phyloP scores from a whole-genome alignment of 2,888 invertebrate genomes.

The Synanthedon tipuliformis region DNA sequence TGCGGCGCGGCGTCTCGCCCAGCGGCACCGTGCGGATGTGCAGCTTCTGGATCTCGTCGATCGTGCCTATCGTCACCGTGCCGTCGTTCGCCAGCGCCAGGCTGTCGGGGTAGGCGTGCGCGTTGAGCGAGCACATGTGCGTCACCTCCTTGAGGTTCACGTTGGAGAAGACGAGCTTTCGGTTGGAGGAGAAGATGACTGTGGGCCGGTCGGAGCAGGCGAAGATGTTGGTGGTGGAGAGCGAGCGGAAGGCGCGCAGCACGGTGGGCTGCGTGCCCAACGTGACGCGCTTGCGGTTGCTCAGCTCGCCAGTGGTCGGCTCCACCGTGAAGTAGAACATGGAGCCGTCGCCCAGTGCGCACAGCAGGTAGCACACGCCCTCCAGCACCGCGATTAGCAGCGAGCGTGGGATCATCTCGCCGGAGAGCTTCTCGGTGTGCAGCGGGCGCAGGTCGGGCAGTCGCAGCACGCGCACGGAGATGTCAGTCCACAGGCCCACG shows the following conservation, averaged over 20 bases:
- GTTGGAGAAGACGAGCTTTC: slow-evolving; percentile 98
- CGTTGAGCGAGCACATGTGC: slow-evolving; percentile 98
- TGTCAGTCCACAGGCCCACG: slow-evolving; percentile 97
- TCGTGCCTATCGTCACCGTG: slow-evolving; percentile 93
- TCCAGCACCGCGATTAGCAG: slow-evolving; percentile 95
- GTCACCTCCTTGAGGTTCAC: slow-evolving; percentile 95
- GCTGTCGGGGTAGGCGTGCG: slow-evolving; percentile 93
- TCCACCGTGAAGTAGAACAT: slow-evolving; percentile 95
- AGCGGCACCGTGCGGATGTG: slow-evolving; percentile 96
- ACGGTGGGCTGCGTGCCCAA: slow-evolving; percentile 98
- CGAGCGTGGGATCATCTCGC: slow-evolving; percentile 97
- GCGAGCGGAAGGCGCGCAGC: slow-evolving; percentile 86
- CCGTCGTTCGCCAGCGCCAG: slow-evolving; percentile 90
- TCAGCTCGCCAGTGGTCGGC: slow-evolving; percentile 77
- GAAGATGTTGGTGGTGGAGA: slow-evolving; percentile 95
- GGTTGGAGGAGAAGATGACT: slow-evolving; percentile 99
- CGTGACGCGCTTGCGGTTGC: slow-evolving; percentile 94
- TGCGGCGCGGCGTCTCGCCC: slow-evolving; percentile 93
- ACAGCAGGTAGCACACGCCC: slow-evolving; percentile 87
- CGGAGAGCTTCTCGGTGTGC: slow-evolving; percentile 88
- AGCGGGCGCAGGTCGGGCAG: slow-evolving; percentile 85
- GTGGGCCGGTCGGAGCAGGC: slow-evolving; percentile 99
- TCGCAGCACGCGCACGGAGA: slow-evolving; percentile 87
- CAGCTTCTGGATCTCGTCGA: slow-evolving; percentile 98
- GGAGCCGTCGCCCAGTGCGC: slow-evolving; percentile 97